Percentiles rank a stretch among this genome's conserved stretches.
These are phyloP conservation scores for Dryadula phaetusa DNA, from an alignment of 2,888 invertebrate species.

Conservation along the genomic window DNA sequence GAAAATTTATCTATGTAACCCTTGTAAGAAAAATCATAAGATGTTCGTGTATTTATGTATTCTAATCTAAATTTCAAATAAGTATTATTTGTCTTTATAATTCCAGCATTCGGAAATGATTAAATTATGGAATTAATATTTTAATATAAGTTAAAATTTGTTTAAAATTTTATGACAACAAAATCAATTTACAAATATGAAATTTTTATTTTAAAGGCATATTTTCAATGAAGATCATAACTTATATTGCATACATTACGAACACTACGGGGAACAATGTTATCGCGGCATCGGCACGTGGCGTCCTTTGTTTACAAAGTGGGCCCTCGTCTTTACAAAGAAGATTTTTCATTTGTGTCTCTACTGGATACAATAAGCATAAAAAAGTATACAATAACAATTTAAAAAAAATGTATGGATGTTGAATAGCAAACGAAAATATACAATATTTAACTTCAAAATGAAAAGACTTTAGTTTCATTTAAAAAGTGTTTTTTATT, in stretches of 20 bases:
- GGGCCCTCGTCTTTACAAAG: slow-evolving; percentile 27
- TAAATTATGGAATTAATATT: too few species aligned
- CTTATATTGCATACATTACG: slow-evolving; percentile 39
- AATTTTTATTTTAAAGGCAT: neutral
- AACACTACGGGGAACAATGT: slow-evolving; percentile 62
- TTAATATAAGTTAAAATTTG: too few species aligned
- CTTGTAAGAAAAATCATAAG: too few species aligned
- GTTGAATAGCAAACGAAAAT: neutral
- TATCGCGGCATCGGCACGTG: slow-evolving; percentile 75
- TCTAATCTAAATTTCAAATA: too few species aligned
- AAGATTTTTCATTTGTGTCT: slow-evolving; percentile 7
- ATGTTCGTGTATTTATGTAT: too few species aligned
- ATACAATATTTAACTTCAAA: neutral
- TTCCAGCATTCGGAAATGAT: too few species aligned
- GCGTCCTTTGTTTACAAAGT: slow-evolving; percentile 62
- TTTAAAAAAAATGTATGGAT: neutral
- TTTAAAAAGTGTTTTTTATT: neutral
- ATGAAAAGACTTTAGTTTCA: neutral
- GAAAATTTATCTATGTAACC: too few species aligned
- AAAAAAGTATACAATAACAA: slow-evolving; percentile 18
- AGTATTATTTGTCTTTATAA: too few species aligned
- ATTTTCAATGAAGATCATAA: slow-evolving; percentile 23
- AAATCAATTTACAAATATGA: neutral
- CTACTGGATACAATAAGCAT: neutral
- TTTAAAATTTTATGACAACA: neutral